Percentiles rank a stretch among this genome's conserved stretches.
Conservation (phyloP, 2,888 invertebrate species). For the Spodoptera littoralis region DNA sequence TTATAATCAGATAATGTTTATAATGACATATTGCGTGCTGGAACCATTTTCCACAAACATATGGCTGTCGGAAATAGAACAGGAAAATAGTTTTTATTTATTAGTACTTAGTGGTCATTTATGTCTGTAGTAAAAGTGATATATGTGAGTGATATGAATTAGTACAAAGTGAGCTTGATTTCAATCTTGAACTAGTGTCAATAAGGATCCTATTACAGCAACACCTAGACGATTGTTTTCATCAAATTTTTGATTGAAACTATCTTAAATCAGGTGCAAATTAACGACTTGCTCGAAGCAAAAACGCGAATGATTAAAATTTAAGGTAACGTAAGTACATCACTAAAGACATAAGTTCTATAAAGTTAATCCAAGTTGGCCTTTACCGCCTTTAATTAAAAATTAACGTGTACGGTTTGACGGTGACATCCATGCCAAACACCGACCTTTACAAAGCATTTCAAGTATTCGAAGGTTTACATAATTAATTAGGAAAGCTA, state of each 20-base stretch:
- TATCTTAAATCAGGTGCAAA: no score
- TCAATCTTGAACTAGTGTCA: background rate
- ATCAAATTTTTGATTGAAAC: no score
- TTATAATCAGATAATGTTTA: slow-evolving; percentile 23
- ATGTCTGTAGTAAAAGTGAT: slow-evolving; percentile 1
- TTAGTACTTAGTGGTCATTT: background rate
- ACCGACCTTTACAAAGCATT: slow-evolving; percentile 23
- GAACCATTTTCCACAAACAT: slow-evolving; percentile 1
- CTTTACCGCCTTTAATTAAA: background rate
- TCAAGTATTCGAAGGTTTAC: slow-evolving; percentile 32
- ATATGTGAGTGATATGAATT: slow-evolving; percentile 21
- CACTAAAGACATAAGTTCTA: no score
- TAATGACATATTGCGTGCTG: slow-evolving; percentile 29
- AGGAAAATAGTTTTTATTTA: slow-evolving; percentile 5
- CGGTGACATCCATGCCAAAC: slow-evolving; percentile 8
- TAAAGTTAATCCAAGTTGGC: background rate
- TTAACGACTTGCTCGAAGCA: no score
- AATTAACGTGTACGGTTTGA: background rate
- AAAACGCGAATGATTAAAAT: no score
- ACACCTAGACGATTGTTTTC: no score
- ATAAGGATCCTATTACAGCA: no score
- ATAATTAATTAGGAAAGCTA: slow-evolving; percentile 40
- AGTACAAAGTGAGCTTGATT: slow-evolving; percentile 40
- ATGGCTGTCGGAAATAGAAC: slow-evolving; percentile 9
- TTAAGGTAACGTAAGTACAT: no score